Base-by-base conservation (phyloP, 2,113 vertebrate species). In the Eleginops maclovinus region DNA sequence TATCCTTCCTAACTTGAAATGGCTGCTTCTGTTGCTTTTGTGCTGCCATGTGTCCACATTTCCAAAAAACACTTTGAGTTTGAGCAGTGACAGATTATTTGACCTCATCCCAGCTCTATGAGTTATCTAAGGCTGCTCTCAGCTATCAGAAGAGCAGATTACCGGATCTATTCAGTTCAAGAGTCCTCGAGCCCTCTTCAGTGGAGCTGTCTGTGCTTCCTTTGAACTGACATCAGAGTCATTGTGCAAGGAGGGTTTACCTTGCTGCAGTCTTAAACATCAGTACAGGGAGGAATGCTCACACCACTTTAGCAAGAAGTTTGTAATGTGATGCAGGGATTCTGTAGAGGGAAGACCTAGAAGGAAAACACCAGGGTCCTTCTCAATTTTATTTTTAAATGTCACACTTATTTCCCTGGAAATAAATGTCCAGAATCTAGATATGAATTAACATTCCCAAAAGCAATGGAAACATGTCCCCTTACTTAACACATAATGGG, bases 231-330 rank as follows among this genome's bases (percentile, higher is more conserved):
- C 24, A 63, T 62, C 17, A 40, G 7, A 17, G 11, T 28, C 40
- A 31, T 58, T 75, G 28, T 75, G 15, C 17, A 4, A 55, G 24
- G 2, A 79, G 81, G 58, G 51, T 80, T 77, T 70, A 55, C 22
- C 67, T 47, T 14, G 47, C 41, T 62, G 46, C 28, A 41, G 51
- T 36, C 28, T 72, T 12, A 12, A 68, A n/a, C 64, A 72, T n/a
- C 17, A 47, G 49, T 2, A 16, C 10, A 46, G 43, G 31, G 31
- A 36, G 31, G 31, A 8, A 4, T 36, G 31, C 31, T 36, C n/a
- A n/a, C n/a, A n/a, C n/a, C n/a, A n/a, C n/a, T n/a, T n/a, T n/a
- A n/a, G n/a, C n/a, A n/a, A n/a, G n/a, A n/a, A n/a, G n/a, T n/a
- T n/a, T n/a, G n/a, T n/a, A n/a, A n/a, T n/a, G n/a, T n/a, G n/a